Percentiles rank a stretch among this genome's conserved stretches.
Conservation (phyloP, 2,888 invertebrate genomes). For the Watsonalla binaria region DNA sequence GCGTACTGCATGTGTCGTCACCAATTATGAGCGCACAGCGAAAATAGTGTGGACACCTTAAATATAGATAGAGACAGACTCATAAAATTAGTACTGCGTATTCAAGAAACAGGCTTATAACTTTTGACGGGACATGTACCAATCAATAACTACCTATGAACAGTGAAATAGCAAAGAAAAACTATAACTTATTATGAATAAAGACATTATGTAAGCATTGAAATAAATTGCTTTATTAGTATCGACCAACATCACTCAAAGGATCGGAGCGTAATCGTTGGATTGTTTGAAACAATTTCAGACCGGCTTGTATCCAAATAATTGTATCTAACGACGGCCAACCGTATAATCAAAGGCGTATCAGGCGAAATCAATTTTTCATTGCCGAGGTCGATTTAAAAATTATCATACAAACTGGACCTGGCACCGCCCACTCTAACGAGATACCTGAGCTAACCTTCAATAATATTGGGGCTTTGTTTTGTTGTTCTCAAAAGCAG, state of each 20-base stretch:
- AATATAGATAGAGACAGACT: too few relatives aligned
- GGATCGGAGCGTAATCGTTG: constrained; percentile 26
- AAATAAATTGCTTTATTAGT: constrained; percentile 20
- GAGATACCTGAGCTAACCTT: constrained; percentile 18
- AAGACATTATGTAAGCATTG: neutral
- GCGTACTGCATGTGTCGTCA: too few relatives aligned
- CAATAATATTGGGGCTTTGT: neutral
- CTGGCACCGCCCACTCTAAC: constrained; percentile 31
- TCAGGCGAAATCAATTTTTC: constrained; percentile 76
- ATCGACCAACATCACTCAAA: constrained; percentile 14
- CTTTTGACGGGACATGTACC: too few relatives aligned
- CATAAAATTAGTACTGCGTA: too few relatives aligned
- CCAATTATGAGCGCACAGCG: too few relatives aligned
- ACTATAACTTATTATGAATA: too few relatives aligned
- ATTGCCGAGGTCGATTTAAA: constrained; percentile 62
- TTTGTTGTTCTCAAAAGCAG: neutral
- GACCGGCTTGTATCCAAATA: constrained; percentile 49
- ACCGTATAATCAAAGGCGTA: constrained; percentile 73
- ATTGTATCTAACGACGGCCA: constrained; percentile 66
- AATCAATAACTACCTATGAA: too few relatives aligned
- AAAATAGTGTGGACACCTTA: too few relatives aligned
- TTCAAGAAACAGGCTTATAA: too few relatives aligned
- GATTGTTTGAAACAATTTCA: constrained; percentile 39
- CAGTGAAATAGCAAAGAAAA: too few relatives aligned
- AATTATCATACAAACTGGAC: constrained; percentile 68